phyloP scores from a whole-genome alignment of 2,888 invertebrate genomes.

The Heliconius charithonia region DNA sequence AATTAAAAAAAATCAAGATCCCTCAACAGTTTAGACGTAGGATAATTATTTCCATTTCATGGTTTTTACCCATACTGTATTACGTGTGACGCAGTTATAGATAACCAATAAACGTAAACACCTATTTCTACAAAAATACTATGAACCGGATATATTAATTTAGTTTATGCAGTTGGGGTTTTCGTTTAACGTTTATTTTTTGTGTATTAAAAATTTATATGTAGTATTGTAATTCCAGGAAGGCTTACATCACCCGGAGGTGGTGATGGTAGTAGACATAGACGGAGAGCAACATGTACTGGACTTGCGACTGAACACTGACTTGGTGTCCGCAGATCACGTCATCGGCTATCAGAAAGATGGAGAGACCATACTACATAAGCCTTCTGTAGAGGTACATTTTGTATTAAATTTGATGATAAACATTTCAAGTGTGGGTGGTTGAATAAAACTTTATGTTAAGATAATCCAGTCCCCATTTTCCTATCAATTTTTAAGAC shows the following conservation, averaged over 20 bases:
- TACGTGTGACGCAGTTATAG: too few species aligned
- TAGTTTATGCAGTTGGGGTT: not conserved
- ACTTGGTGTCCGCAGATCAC: constrained; percentile 87
- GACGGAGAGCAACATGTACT: constrained; percentile 86
- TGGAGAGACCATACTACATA: constrained; percentile 80
- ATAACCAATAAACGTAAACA: too few species aligned
- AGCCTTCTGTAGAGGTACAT: constrained; percentile 81
- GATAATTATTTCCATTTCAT: too few species aligned
- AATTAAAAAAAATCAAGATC: too few species aligned
- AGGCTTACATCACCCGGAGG: constrained; percentile 71
- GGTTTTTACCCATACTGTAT: too few species aligned
- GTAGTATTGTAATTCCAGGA: constrained; percentile 57
- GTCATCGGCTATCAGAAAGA: constrained; percentile 84
- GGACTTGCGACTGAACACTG: constrained; percentile 89
- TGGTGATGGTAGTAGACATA: constrained; percentile 86
- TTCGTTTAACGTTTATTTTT: too few species aligned
- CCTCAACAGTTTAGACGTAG: too few species aligned
- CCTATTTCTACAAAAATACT: too few species aligned
- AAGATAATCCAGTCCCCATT: too few species aligned
- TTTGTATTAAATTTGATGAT: not conserved
- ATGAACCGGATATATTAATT: not conserved
- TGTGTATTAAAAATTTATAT: not conserved
- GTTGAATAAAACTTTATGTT: too few species aligned
- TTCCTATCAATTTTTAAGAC: too few species aligned
- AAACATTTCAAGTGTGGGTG: not conserved